These are phyloP conservation scores for Agriopis aurantiaria DNA, from an alignment of 2,888 invertebrate genomes.

Conservation along the genomic window DNA sequence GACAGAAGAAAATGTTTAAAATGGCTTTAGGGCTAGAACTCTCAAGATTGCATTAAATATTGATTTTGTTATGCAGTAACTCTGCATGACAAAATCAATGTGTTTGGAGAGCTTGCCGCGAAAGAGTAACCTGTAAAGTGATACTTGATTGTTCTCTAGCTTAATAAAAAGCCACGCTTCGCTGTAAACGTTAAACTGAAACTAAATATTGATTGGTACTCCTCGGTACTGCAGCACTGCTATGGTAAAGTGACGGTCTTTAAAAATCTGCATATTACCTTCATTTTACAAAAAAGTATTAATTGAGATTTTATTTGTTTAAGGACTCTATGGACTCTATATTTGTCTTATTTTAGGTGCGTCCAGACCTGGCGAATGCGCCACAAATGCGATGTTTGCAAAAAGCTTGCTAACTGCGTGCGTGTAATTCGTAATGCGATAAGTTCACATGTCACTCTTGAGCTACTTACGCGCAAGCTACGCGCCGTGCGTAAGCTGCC, in stretches of 20 bases:
- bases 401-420: no score
- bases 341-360: background rate
- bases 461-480: no score
- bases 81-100: slow-evolving; percentile 29
- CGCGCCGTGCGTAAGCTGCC: no score
- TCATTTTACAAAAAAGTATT: slow-evolving; percentile 25
- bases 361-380: no score
- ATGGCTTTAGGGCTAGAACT: slow-evolving; percentile 36
- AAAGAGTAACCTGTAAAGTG: slow-evolving; percentile 74
- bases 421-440: no score
- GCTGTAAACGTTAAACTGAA: slow-evolving; percentile 51
- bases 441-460: no score
- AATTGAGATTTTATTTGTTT: slow-evolving; percentile 34
- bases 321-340: background rate
- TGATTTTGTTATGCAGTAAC: slow-evolving; percentile 55
- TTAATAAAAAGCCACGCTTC: slow-evolving; percentile 76
- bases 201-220: slow-evolving; percentile 24
- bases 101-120: slow-evolving; percentile 68
- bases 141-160: slow-evolving; percentile 74
- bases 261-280: slow-evolving; percentile 22
- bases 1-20: slow-evolving; percentile 31
- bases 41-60: slow-evolving; percentile 55
- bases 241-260: slow-evolving; percentile 63
- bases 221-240: slow-evolving; percentile 19
- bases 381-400: no score